Base-by-base conservation (phyloP, 2,797 vertebrate species). In the Mergus octosetaceus region DNA sequence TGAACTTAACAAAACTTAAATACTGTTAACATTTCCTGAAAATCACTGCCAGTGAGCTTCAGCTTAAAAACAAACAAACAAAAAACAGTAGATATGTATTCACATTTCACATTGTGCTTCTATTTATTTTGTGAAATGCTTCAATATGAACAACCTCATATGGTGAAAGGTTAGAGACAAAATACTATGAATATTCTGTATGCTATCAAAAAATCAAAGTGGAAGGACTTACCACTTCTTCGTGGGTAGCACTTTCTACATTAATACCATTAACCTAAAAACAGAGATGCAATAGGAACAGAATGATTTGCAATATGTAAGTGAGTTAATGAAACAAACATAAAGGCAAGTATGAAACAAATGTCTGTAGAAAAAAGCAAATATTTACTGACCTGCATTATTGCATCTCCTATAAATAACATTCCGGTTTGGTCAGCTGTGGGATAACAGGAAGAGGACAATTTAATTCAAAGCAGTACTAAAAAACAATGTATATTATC, bases 251-350 rank as follows among this genome's bases (percentile, higher is more conserved):
- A 58, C 94, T 98, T 98, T 99, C 99, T 86, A 99, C 99, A 70
- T 98, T 98, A 94, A 99, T 99, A 93, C 99, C 99, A 92, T 99
- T 99, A 96, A 99, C 98, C 99, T 99, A 96, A 90, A 98, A 89
- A 7, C 30, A 90, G 94, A 96, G 94, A 96, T 30, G 92, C 0
- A 1, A 96, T 30, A 96, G 57, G 32, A 68, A 97, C 72, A 96
- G 61, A 90, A 77, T 87, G 0, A 95, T 91, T 95, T 78, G 36
- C 30, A 96, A 84, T 30, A 24, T 8, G 2, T 27, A 85, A 83
- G 38, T 79, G 71, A 78, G 27, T 54, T 66, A 85, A 69, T 34
- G 22, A 92, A 89, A 90, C 32, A 93, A 91, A 58, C 30, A 73
- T 41, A 87, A 90, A 95, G 49, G 20, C 10, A 88, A 82, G 21